Conservation (phyloP, 30 jellyfish, hydroid and myxozoan genomes). For the Rhopilema esculentum region DNA sequence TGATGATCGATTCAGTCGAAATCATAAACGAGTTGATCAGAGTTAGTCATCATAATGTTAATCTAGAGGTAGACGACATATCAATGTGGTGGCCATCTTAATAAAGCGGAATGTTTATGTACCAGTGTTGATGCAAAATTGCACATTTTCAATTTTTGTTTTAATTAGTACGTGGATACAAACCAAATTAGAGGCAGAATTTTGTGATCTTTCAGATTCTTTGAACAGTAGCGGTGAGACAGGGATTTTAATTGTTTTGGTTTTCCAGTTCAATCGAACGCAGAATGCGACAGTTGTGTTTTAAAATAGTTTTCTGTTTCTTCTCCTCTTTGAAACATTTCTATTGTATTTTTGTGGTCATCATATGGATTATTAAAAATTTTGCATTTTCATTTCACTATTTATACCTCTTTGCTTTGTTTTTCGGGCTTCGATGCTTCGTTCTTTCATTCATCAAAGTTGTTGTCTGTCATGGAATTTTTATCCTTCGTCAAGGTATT, state of each 20-base stretch:
- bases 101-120: neutral
- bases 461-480: no score
- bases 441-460: no score
- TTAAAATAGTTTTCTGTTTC: neutral
- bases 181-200: neutral
- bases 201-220: neutral
- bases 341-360: neutral
- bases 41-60: neutral
- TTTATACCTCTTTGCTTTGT: no score
- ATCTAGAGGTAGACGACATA: neutral
- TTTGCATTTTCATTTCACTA: no score
- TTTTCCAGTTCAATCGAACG: neutral
- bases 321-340: neutral
- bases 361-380: no score
- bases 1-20: no score
- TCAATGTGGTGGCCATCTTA: neutral
- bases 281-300: neutral
- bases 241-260: neutral
- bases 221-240: neutral
- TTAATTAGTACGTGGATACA: neutral
- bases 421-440: no score
- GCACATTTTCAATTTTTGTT: neutral
- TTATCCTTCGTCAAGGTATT: no score
- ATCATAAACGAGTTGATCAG: no score
- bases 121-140: neutral